These are phyloP conservation scores for Anseranas semipalmata DNA, from an alignment of 2,113 vertebrate species.

Conservation along the genomic window DNA sequence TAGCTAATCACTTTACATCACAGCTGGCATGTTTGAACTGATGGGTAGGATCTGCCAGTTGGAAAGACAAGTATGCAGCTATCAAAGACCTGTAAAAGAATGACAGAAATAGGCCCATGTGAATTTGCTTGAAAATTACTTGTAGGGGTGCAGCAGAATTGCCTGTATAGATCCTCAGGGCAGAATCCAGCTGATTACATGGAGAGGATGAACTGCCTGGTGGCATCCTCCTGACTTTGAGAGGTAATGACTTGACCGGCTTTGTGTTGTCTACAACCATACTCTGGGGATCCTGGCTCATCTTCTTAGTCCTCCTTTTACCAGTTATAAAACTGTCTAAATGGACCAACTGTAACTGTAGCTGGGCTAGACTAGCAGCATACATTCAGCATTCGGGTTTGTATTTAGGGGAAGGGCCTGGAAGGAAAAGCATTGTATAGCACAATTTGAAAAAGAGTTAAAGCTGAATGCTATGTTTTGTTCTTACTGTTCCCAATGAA, in stretches of 20 bases:
- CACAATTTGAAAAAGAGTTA: background rate
- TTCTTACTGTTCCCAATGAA: background rate
- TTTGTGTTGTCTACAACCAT: background rate
- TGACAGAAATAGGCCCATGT: background rate
- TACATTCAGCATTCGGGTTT: background rate
- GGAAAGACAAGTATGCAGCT: background rate
- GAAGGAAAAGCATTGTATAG: background rate
- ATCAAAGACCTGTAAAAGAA: background rate
- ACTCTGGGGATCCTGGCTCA: background rate
- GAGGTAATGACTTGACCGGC: background rate
- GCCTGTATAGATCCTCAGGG: background rate
- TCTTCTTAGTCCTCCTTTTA: background rate
- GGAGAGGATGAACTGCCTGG: background rate
- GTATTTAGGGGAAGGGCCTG: background rate
- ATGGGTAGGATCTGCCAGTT: background rate
- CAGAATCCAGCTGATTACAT: background rate
- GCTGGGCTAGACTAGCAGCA: background rate
- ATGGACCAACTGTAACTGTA: accelerated
- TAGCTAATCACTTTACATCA: background rate
- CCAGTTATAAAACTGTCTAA: background rate
- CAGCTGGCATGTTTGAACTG: background rate
- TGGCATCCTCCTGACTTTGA: background rate
- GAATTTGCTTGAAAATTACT: background rate
- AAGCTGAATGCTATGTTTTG: background rate
- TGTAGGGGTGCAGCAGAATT: background rate